Conservation (phyloP, 2,113 vertebrate species). For the Oceanites oceanicus region DNA sequence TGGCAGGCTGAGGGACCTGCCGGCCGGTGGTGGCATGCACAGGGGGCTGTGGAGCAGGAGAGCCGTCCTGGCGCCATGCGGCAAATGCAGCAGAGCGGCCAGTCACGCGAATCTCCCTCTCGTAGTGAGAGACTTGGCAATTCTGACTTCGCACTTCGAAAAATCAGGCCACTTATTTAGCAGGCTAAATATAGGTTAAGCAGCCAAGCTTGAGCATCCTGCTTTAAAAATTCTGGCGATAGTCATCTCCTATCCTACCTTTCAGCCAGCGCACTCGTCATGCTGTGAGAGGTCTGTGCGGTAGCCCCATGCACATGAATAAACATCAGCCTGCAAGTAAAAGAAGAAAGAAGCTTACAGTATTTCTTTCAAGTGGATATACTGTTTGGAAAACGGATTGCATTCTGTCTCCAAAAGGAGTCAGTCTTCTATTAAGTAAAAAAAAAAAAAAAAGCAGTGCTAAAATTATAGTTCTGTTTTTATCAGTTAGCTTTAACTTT, state of each 20-base stretch:
- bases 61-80: accelerated
- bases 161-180: slow-evolving; percentile 44
- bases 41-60: not conserved
- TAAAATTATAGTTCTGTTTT: not conserved
- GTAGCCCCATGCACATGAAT: slow-evolving; percentile 46
- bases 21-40: accelerated
- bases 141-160: not conserved
- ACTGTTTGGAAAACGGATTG: slow-evolving; percentile 33
- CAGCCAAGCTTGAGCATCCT: slow-evolving; percentile 50
- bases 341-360: not conserved
- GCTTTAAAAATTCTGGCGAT: slow-evolving; percentile 47
- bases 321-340: slow-evolving; percentile 33
- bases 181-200: slow-evolving; percentile 64
- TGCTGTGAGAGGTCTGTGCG: slow-evolving; percentile 47
- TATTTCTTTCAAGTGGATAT: slow-evolving; percentile 18
- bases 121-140: not conserved
- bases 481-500: not conserved
- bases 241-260: slow-evolving; percentile 52
- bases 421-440: not conserved
- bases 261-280: slow-evolving; percentile 20
- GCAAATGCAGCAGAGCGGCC: accelerated
- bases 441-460: not conserved
- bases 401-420: not conserved
- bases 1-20: accelerated
- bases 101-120: not conserved